phyloP scores from a whole-genome alignment of 2,888 invertebrate genomes.

The Pollenia griseotomentosa region DNA sequence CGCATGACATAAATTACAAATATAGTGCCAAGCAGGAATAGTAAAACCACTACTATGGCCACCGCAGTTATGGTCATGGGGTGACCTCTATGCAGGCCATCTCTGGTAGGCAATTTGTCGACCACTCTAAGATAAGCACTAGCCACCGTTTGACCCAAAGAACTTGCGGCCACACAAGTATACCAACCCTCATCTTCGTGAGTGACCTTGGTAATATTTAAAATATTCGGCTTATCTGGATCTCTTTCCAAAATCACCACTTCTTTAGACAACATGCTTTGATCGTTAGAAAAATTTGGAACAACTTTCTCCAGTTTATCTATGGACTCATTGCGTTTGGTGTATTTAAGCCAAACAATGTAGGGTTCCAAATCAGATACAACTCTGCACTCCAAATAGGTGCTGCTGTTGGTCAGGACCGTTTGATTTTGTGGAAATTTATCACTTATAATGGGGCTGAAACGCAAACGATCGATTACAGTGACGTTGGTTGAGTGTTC shows the following conservation, averaged over 20 bases:
- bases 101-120: conserved; percentile 77
- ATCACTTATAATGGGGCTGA: conserved; percentile 93
- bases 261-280: conserved; percentile 63
- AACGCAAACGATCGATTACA: conserved; percentile 92
- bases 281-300: conserved; percentile 66
- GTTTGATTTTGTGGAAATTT: conserved; percentile 93
- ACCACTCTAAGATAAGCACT: conserved; percentile 94
- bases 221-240: conserved; percentile 85
- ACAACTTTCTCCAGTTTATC: conserved; percentile 75
- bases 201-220: conserved; percentile 93
- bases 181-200: conserved; percentile 97
- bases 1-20: conserved; percentile 88
- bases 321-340: conserved; percentile 76
- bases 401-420: conserved; percentile 89
- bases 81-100: conserved; percentile 84
- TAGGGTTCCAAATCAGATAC: conserved; percentile 93
- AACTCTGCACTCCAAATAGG: conserved; percentile 91
- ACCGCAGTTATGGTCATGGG: conserved; percentile 87
- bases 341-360: conserved; percentile 90
- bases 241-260: conserved; percentile 73
- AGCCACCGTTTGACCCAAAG: conserved; percentile 91
- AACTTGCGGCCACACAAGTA: conserved; percentile 96
- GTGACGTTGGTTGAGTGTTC: conserved; percentile 88
- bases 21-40: conserved; percentile 83
- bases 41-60: conserved; percentile 85